These are phyloP conservation scores for Amphilophus citrinellus DNA, from an alignment of 2,113 vertebrate genomes.

Conservation along the genomic window DNA sequence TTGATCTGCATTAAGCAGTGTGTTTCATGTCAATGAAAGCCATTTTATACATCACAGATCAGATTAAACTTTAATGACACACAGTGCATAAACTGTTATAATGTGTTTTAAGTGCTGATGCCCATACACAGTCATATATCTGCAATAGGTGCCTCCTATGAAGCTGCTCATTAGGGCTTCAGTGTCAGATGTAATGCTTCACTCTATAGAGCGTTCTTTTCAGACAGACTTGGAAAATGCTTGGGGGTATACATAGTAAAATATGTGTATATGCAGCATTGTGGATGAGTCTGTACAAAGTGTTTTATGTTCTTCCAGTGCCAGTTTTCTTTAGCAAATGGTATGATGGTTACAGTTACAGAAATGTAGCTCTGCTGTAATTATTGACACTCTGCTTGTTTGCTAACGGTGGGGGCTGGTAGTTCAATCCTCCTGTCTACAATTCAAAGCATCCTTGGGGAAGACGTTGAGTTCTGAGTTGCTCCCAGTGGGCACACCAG, in stretches of 20 bases:
- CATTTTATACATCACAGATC: not conserved
- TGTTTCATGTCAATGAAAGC: not conserved
- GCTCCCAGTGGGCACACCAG: not conserved
- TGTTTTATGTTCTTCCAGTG: not conserved
- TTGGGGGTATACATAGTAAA: not conserved
- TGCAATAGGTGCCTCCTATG: not conserved
- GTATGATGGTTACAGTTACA: not conserved
- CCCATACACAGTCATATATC: not conserved
- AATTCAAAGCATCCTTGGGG: not conserved
- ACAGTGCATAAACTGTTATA: not conserved
- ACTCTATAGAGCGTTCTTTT: not conserved
- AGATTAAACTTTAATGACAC: not conserved
- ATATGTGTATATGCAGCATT: not conserved
- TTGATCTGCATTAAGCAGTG: not conserved
- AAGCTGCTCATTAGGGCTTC: not conserved
- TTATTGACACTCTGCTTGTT: conserved; percentile 9
- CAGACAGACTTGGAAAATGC: not conserved
- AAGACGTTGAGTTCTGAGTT: not conserved
- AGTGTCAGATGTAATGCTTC: conserved; percentile 19
- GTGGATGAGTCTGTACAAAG: not conserved
- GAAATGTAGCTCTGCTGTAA: conserved; percentile 7
- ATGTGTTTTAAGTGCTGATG: not conserved
- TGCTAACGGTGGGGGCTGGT: not conserved
- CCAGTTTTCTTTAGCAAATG: not conserved
- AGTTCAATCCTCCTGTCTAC: not conserved